phyloP scores from a whole-genome alignment of 1,140 invertebrate species.

The Belonocnema kinseyi region DNA sequence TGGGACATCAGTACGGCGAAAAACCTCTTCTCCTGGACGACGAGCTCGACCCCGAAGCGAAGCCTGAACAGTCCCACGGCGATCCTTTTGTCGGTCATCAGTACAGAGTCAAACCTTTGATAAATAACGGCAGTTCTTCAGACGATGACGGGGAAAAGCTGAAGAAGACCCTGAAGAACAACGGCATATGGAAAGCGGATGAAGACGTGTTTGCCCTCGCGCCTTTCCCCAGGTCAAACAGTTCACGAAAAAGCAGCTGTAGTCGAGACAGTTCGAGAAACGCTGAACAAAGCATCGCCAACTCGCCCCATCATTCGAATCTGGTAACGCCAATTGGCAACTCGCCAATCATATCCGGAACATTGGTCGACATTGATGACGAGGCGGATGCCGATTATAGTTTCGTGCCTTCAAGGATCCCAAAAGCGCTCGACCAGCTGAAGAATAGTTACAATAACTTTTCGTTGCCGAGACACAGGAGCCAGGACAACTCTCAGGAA shows the following conservation, averaged over 20 bases:
- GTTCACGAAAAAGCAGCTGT: conserved; percentile 65
- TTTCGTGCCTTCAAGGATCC: conserved; percentile 29
- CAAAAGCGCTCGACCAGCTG: conserved; percentile 30
- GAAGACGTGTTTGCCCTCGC: conserved; percentile 86
- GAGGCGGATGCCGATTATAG: conserved; percentile 32
- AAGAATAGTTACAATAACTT: conserved; percentile 55
- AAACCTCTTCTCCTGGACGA: conserved; percentile 87
- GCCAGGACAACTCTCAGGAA: conserved; percentile 24
- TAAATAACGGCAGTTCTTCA: conserved; percentile 58
- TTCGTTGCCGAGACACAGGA: conserved; percentile 32
- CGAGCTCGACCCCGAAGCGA: conserved; percentile 82
- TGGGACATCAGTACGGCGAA: conserved; percentile 88
- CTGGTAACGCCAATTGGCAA: conserved; percentile 48
- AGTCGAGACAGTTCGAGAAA: conserved; percentile 54
- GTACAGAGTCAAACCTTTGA: conserved; percentile 51
- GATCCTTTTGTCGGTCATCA: conserved; percentile 70
- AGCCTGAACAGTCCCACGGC: conserved; percentile 68
- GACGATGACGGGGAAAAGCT: conserved; percentile 60
- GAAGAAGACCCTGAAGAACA: conserved; percentile 42
- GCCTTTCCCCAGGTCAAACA: conserved; percentile 80
- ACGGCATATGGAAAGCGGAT: conserved; percentile 67
- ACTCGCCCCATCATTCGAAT: conserved; percentile 52
- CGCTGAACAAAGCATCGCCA: conserved; percentile 49
- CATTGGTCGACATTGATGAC: conserved; percentile 58
- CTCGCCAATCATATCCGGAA: conserved; percentile 51